Percentiles rank a stretch among this genome's conserved stretches.
These are phyloP conservation scores for Trididemnum nubilum DNA, from an alignment of 23 tunicate species.

Conservation along the genomic window DNA sequence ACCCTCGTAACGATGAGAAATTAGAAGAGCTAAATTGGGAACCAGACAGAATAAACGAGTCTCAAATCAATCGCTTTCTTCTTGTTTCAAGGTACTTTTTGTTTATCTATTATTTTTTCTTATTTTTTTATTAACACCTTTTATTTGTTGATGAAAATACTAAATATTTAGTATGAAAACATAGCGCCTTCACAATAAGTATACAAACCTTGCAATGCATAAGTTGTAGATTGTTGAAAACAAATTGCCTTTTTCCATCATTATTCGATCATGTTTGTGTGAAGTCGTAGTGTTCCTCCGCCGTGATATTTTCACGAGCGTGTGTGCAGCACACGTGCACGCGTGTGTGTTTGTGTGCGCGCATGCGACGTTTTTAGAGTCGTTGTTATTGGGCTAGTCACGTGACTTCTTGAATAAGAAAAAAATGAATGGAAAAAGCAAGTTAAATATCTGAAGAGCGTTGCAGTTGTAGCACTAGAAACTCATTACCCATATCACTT, in stretches of 20 bases:
- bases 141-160: not conserved
- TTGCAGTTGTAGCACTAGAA: no score
- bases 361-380: slow-evolving; percentile 8
- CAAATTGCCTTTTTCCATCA: no score
- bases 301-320: slow-evolving; percentile 15
- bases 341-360: slow-evolving; percentile 17
- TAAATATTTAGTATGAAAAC: no score
- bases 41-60: slow-evolving; percentile 36
- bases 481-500: no score
- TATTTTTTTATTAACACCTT: not conserved
- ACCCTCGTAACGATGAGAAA: slow-evolving; percentile 13
- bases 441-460: no score
- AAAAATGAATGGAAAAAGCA: no score
- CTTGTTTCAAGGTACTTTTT: slow-evolving; percentile 68
- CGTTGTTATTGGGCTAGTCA: slow-evolving; percentile 15
- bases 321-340: no score
- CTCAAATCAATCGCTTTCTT: slow-evolving; percentile 80
- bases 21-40: slow-evolving; percentile 61
- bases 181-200: no score
- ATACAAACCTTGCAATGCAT: no score
- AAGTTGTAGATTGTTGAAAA: no score
- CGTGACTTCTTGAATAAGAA: slow-evolving; percentile 1
- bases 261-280: no score
- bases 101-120: not conserved
- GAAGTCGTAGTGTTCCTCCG: slow-evolving; percentile 20